Conservation (phyloP, 1,140 invertebrate genomes). For the Drosophila miranda region DNA sequence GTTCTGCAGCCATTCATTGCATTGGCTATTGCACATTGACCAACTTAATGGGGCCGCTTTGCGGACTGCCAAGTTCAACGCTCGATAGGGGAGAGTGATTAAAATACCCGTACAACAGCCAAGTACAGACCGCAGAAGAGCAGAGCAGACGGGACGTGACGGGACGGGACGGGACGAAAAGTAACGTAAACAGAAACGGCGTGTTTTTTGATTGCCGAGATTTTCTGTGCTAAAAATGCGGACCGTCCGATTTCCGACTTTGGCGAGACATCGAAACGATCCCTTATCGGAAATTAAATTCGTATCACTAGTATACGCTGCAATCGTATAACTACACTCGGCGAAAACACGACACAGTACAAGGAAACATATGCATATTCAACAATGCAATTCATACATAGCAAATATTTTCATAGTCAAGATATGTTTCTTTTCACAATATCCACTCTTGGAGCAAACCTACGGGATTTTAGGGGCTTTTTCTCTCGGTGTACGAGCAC, state of each 20-base stretch:
- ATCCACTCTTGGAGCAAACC: too few relatives aligned
- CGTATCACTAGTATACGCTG: conserved; percentile 10
- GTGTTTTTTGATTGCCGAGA: conserved; percentile 18
- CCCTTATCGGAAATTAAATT: conserved; percentile 44
- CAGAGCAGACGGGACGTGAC: not conserved
- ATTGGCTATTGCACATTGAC: conserved; percentile 1
- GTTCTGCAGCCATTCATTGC: not conserved
- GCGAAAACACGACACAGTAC: too few relatives aligned
- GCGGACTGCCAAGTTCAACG: conserved; percentile 55
- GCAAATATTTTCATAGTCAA: too few relatives aligned
- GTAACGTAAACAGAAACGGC: conserved; percentile 17
- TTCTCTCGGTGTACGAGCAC: too few relatives aligned
- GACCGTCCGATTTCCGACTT: conserved; percentile 15
- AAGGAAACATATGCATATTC: too few relatives aligned
- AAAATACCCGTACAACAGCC: conserved; percentile 6
- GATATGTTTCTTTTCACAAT: too few relatives aligned
- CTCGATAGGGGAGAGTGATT: conserved; percentile 51
- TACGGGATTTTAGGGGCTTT: too few relatives aligned
- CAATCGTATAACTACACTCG: not conserved
- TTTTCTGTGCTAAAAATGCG: conserved; percentile 7
- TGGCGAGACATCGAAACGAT: conserved; percentile 23
- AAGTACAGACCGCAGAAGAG: not conserved
- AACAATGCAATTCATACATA: too few relatives aligned
- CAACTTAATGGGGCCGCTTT: conserved; percentile 6
- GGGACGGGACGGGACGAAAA: conserved; percentile 1